phyloP scores from a whole-genome alignment of 2,797 vertebrate species.

The Catharus ustulatus region DNA sequence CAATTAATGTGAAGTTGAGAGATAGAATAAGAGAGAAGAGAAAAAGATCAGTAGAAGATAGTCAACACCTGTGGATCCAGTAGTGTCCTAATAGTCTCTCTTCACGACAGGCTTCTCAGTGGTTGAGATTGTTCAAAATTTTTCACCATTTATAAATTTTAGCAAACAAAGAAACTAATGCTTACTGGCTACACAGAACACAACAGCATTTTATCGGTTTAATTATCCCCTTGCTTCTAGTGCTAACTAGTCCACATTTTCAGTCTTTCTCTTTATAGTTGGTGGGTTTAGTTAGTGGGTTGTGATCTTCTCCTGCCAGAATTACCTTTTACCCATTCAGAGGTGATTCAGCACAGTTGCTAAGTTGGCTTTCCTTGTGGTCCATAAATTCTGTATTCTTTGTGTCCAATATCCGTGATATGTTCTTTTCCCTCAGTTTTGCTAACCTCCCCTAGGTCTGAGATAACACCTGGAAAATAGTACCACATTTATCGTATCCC shows the following conservation, averaged over 20 bases:
- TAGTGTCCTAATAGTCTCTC: neutral
- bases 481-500: neutral
- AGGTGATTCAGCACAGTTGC: neutral
- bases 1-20: neutral
- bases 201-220: neutral
- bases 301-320: neutral
- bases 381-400: neutral
- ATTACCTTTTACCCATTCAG: neutral
- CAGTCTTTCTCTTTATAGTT: neutral
- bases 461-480: neutral
- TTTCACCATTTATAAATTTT: neutral
- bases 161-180: neutral
- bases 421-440: neutral
- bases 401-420: neutral
- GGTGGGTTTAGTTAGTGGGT: neutral
- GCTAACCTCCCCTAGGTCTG: neutral
- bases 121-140: neutral
- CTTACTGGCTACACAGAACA: neutral
- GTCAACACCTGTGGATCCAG: neutral
- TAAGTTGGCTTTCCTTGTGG: neutral
- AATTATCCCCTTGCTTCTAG: neutral
- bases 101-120: neutral
- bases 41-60: neutral
- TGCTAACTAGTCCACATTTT: neutral
- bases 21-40: too few relatives aligned